Percentiles rank a stretch among this genome's conserved stretches.
Conservation (phyloP, 2,888 invertebrate species). For the Carpatolechia fugitivella region DNA sequence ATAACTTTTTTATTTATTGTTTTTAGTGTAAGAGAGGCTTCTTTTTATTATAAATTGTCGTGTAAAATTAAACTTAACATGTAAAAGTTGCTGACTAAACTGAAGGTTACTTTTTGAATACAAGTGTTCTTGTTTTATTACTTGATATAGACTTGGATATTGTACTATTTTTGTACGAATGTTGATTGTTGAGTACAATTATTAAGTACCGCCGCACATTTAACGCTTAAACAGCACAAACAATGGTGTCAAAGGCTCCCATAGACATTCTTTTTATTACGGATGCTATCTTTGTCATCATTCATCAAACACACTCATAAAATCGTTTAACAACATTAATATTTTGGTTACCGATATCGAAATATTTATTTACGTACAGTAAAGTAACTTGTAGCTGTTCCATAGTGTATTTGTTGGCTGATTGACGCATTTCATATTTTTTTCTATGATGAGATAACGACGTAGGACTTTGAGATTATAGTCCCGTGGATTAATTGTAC, state of each 20-base stretch:
- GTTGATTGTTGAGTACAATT: constrained; percentile 3
- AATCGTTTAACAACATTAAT: too few species aligned
- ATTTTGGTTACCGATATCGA: too few species aligned
- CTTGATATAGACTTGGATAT: neutral
- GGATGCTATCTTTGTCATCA: too few species aligned
- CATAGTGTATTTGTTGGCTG: too few species aligned
- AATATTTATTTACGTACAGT: too few species aligned
- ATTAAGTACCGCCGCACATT: neutral
- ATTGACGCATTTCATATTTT: too few species aligned
- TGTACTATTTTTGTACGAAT: constrained; percentile 1
- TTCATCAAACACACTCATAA: too few species aligned
- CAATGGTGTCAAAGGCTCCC: too few species aligned
- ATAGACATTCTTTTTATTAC: too few species aligned
- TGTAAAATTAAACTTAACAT: neutral
- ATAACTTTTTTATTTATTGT: constrained; percentile 10
- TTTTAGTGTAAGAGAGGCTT: constrained; percentile 8
- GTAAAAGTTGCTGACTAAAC: neutral
- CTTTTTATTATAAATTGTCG: constrained; percentile 7
- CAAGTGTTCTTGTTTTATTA: neutral
- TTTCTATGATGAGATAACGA: too few species aligned
- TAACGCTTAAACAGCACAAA: neutral
- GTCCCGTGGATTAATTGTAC: neutral
- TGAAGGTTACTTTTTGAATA: neutral
- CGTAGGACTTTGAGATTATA: neutral
- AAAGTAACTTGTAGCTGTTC: too few species aligned